phyloP scores from a whole-genome alignment of 2,888 invertebrate species.

The Ophion obscuratus region DNA sequence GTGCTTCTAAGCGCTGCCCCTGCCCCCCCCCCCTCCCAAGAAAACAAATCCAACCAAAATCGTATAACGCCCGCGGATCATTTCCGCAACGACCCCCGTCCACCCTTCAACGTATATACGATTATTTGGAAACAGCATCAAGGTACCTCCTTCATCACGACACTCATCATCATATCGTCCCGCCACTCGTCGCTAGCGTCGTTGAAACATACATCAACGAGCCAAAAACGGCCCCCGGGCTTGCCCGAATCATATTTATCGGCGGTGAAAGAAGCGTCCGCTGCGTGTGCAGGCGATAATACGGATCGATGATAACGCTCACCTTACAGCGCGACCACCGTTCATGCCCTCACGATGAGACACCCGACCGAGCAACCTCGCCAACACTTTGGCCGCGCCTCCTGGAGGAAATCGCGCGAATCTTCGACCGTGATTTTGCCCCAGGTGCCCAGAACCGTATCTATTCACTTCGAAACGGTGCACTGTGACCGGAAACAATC shows the following conservation, averaged over 20 bases:
- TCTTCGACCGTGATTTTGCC: slow-evolving; percentile 24
- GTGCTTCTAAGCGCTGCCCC: slow-evolving; percentile 90
- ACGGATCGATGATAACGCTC: background rate
- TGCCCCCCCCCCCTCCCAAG: slow-evolving; percentile 78
- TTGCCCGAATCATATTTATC: background rate
- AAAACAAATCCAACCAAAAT: slow-evolving; percentile 97
- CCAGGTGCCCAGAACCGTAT: slow-evolving; percentile 59
- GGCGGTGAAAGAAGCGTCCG: background rate
- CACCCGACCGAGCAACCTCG: slow-evolving; percentile 32
- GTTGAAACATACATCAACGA: background rate
- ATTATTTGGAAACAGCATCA: slow-evolving; percentile 50
- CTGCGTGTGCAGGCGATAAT: background rate
- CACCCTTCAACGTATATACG: slow-evolving; percentile 18
- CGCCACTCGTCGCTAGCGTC: slow-evolving; percentile 42
- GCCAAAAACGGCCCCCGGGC: background rate
- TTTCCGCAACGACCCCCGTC: too few relatives aligned
- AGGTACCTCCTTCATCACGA: slow-evolving; percentile 34
- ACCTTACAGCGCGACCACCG: slow-evolving; percentile 63
- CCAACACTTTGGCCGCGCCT: background rate
- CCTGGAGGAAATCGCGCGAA: background rate
- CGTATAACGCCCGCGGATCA: too few relatives aligned
- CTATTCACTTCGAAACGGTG: slow-evolving; percentile 65
- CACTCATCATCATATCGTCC: slow-evolving; percentile 66
- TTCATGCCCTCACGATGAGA: slow-evolving; percentile 13
- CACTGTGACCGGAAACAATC: slow-evolving; percentile 50